phyloP scores from a whole-genome alignment of 2,888 invertebrate species.

The Eucriotettix oculatus region DNA sequence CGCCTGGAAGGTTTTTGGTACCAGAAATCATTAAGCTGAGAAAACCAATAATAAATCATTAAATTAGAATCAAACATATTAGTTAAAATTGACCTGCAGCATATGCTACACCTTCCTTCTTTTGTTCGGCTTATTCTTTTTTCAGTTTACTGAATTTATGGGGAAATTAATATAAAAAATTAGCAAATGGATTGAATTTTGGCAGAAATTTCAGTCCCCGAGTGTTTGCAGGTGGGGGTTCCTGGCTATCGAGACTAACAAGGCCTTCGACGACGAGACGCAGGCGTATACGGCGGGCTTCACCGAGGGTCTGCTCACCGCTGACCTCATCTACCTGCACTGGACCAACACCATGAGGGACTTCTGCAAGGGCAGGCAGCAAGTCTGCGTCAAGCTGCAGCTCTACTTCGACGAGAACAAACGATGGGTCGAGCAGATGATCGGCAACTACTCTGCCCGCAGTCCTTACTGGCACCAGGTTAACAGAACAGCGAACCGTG shows the following conservation, averaged over 20 bases:
- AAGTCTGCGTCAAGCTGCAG: not conserved
- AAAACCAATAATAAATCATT: too few relatives aligned
- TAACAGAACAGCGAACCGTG: too few relatives aligned
- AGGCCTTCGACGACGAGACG: not conserved
- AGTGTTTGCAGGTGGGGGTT: not conserved
- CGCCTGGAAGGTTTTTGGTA: too few relatives aligned
- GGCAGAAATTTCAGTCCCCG: too few relatives aligned
- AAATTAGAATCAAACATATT: too few relatives aligned
- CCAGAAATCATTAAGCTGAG: too few relatives aligned
- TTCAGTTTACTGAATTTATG: too few relatives aligned
- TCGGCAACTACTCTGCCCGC: not conserved
- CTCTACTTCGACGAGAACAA: not conserved
- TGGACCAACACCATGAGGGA: not conserved
- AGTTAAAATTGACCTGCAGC: too few relatives aligned
- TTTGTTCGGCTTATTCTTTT: too few relatives aligned
- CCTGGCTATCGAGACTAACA: not conserved
- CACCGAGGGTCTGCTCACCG: not conserved
- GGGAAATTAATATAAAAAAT: too few relatives aligned
- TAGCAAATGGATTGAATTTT: too few relatives aligned
- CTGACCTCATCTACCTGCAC: not conserved
- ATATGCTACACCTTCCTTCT: too few relatives aligned
- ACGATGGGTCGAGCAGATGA: not conserved
- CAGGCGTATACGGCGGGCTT: not conserved
- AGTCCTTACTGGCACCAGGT: not conserved
- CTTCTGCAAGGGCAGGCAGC: not conserved